Evolutionary conservation across 1,140 invertebrate species (phyloP).

Genomic region (Penaeus indicus): DNA sequence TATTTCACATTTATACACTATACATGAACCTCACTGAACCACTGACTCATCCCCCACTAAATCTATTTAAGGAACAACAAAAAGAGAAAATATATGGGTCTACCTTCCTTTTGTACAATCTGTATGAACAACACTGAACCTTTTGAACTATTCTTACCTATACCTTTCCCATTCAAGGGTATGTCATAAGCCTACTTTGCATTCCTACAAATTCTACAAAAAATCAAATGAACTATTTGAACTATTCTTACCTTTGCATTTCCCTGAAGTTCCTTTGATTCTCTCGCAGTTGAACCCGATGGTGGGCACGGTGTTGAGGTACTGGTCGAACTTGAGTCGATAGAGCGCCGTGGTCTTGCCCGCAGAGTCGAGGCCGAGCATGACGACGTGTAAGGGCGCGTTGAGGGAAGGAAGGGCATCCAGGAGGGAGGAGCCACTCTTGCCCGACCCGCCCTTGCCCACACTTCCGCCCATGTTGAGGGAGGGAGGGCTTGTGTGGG

Average conservation of each 20-base stretch:
- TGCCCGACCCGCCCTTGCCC: slow-evolving; percentile 54
- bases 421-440: slow-evolving; percentile 45
- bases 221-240: neutral
- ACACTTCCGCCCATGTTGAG: slow-evolving; percentile 49
- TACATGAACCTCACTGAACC: too few relatives aligned
- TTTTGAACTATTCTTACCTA: too few relatives aligned
- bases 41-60: too few relatives aligned
- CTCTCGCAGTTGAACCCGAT: slow-evolving; percentile 99
- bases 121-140: neutral
- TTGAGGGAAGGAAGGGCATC: slow-evolving; percentile 67
- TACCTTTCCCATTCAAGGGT: neutral
- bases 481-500: too few relatives aligned
- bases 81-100: neutral
- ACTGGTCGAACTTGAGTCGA: slow-evolving; percentile 96
- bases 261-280: slow-evolving; percentile 78
- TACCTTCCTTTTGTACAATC: too few relatives aligned
- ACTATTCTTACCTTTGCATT: slow-evolving; percentile 74
- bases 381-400: slow-evolving; percentile 91
- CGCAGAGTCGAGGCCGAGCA: slow-evolving; percentile 96
- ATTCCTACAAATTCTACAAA: neutral
- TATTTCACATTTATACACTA: too few relatives aligned
- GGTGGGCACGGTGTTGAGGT: slow-evolving; percentile 97
- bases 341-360: slow-evolving; percentile 98
- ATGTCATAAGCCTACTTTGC: too few relatives aligned
- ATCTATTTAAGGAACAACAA: too few relatives aligned